Evolutionary conservation across 2,113 vertebrate genomes (phyloP).

Genomic region (Coturnix japonica): DNA sequence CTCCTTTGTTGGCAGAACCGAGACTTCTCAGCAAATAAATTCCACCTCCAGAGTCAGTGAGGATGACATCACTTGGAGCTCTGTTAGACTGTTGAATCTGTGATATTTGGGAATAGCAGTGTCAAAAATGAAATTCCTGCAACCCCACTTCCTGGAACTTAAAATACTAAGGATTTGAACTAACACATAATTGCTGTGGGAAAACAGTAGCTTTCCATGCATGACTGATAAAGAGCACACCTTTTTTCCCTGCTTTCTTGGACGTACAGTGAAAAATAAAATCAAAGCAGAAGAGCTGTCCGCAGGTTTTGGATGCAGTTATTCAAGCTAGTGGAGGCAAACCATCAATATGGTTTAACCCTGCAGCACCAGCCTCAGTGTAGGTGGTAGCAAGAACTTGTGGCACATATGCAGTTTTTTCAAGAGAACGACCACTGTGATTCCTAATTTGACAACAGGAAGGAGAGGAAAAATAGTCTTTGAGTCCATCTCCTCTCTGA

Average conservation of each 20-base stretch:
- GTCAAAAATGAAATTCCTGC: background rate
- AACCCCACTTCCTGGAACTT: background rate
- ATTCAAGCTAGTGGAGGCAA: background rate
- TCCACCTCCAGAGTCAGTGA: background rate
- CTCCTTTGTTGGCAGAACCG: background rate
- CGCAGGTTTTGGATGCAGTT: background rate
- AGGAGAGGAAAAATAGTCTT: background rate
- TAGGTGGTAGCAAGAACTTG: conserved; percentile 3
- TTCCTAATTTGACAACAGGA: background rate
- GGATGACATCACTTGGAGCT: background rate
- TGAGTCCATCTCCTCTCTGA: background rate
- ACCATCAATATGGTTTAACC: background rate
- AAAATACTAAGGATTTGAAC: background rate
- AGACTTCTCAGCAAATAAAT: background rate
- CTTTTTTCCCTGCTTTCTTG: background rate
- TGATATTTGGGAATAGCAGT: background rate
- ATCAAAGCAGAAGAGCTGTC: background rate
- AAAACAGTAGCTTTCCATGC: background rate
- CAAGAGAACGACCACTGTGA: background rate
- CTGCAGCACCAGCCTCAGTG: background rate
- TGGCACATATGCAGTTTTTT: background rate
- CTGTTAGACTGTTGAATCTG: background rate
- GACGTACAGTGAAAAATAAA: background rate
- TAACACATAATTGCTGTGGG: background rate
- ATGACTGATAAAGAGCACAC: background rate